Percentiles rank a stretch among this genome's conserved stretches.
These are phyloP conservation scores for Pomatorhinus ruficollis DNA, from an alignment of 2,113 vertebrate genomes.

Conservation along the genomic window DNA sequence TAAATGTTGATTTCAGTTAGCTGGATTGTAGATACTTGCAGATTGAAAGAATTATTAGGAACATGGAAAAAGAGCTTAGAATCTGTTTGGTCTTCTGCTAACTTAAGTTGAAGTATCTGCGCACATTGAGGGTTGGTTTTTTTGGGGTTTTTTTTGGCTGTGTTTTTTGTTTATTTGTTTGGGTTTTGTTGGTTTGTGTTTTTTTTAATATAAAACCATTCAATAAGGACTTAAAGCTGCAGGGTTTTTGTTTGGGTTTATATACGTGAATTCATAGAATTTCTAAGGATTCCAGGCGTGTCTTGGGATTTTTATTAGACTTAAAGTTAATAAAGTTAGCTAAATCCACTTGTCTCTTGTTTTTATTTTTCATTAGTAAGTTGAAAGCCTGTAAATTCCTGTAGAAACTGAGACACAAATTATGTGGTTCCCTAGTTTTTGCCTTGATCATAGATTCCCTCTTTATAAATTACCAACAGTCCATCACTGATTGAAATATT, in stretches of 20 bases:
- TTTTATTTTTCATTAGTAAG: conserved; percentile 74
- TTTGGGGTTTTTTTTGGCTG: neutral
- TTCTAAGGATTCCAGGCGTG: conserved; percentile 84
- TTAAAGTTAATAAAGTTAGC: conserved; percentile 98
- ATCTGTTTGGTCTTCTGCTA: conserved; percentile 79
- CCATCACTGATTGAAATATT: conserved; percentile 78
- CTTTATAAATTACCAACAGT: conserved; percentile 75
- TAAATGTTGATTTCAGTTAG: conserved; percentile 91
- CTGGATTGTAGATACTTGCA: conserved; percentile 95
- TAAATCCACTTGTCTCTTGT: conserved; percentile 86
- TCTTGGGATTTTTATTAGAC: conserved; percentile 94
- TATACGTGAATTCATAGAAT: conserved; percentile 88
- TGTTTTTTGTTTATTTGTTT: conserved; percentile 1
- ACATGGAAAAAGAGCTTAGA: conserved; percentile 70
- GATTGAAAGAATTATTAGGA: conserved; percentile 79
- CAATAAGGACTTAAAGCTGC: conserved; percentile 87
- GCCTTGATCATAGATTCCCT: conserved; percentile 71
- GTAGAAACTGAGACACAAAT: conserved; percentile 73
- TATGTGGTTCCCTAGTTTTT: conserved; percentile 72
- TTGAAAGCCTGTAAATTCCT: conserved; percentile 75
- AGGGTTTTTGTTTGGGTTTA: conserved; percentile 53
- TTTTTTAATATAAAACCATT: conserved; percentile 73
- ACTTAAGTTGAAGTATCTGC: conserved; percentile 86
- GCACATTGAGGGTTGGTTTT: conserved; percentile 62
- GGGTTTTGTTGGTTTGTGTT: neutral